These are phyloP conservation scores for Pyrgilauda ruficollis DNA, from an alignment of 2,113 vertebrate genomes.

Conservation along the genomic window DNA sequence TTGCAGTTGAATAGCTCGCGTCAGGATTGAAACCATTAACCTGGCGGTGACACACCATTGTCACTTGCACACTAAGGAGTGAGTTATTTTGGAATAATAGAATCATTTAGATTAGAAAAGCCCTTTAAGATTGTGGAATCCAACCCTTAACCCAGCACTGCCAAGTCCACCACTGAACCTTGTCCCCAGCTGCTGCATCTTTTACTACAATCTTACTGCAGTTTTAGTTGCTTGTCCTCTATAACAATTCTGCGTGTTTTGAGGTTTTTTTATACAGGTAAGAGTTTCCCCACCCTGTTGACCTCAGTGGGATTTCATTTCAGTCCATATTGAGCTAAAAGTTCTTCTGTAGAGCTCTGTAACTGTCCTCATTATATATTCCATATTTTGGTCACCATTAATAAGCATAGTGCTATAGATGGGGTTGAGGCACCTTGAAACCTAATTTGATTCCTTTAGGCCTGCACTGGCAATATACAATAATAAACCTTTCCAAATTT, in stretches of 20 bases:
- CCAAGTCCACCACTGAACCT: not conserved
- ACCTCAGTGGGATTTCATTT: not conserved
- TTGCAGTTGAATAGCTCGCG: not conserved
- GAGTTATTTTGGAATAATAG: not conserved
- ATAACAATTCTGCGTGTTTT: not conserved
- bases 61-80: not conserved
- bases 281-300: not conserved
- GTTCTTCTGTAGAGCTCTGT: not conserved
- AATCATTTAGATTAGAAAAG: not conserved
- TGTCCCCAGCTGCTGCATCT: not conserved
- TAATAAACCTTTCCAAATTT: not conserved
- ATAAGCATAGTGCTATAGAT: not conserved
- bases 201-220: not conserved
- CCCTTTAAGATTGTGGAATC: not conserved
- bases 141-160: not conserved
- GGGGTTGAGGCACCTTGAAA: not conserved
- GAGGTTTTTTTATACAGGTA: not conserved
- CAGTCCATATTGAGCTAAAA: not conserved
- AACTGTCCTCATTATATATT: not conserved
- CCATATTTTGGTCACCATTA: not conserved
- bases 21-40: not conserved
- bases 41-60: accelerated
- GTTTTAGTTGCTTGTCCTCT: not conserved
- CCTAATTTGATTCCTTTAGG: not conserved
- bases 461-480: not conserved